These are phyloP conservation scores for Drosophila punjabiensis DNA, from an alignment of 1,140 invertebrate genomes.

Conservation along the genomic window DNA sequence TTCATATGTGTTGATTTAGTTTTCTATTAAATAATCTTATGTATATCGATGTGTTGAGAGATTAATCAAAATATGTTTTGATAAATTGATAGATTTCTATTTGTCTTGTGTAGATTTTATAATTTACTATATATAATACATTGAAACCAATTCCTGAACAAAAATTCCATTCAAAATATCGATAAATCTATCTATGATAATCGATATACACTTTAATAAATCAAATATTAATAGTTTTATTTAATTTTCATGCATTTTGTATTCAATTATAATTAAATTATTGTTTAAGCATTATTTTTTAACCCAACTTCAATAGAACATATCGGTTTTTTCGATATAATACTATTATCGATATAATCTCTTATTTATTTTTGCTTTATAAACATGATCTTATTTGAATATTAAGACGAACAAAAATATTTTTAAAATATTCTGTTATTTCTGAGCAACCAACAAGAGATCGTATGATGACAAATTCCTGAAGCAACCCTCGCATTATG, in stretches of 20 bases:
- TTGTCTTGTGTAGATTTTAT: not conserved
- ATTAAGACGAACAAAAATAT: not conserved
- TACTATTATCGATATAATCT: too few species aligned
- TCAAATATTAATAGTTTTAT: too few species aligned
- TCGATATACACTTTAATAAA: too few species aligned
- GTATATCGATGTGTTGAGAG: not conserved
- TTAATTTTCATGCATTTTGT: too few species aligned
- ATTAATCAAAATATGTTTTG: not conserved
- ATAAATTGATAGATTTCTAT: not conserved
- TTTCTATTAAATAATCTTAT: not conserved
- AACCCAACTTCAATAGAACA: too few species aligned
- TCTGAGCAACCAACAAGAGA: too few species aligned
- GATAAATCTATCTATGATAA: too few species aligned
- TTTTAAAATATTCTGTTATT: not conserved
- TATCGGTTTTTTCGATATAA: too few species aligned
- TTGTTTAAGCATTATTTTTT: too few species aligned
- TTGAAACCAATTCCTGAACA: not conserved
- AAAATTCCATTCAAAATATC: not conserved
- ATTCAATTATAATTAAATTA: too few species aligned
- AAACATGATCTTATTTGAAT: not conserved
- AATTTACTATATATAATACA: not conserved
- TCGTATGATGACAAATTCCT: not conserved
- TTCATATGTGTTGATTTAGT: not conserved
- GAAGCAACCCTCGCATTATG: slow-evolving; percentile 27
- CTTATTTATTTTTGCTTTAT: not conserved